Evolutionary conservation across 1,140 invertebrate genomes (phyloP).

Genomic region (Drosophila parvula): DNA sequence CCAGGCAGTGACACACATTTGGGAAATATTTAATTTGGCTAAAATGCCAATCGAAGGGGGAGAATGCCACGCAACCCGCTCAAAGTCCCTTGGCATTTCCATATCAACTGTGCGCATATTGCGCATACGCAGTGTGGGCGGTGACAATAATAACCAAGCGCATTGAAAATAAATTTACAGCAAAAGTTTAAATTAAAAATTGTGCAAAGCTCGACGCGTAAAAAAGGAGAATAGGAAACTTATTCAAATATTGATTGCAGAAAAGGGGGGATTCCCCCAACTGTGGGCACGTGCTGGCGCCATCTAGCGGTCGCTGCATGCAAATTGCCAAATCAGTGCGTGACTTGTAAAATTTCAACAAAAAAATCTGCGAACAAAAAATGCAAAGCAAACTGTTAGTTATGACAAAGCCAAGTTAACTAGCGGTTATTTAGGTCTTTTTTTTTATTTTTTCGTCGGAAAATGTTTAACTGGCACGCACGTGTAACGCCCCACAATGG

Average conservation of each 20-base stretch:
- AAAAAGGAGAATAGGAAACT: constrained; percentile 1
- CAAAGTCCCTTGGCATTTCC: not conserved
- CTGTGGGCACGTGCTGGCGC: constrained; percentile 58
- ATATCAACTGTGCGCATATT: constrained; percentile 32
- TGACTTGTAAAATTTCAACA: constrained; percentile 64
- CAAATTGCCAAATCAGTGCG: constrained; percentile 79
- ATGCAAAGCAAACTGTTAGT: constrained; percentile 57
- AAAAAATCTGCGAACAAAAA: constrained; percentile 26
- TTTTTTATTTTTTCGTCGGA: constrained; percentile 7
- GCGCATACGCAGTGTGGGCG: constrained; percentile 46
- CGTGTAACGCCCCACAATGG: constrained; percentile 61
- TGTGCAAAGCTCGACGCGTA: constrained; percentile 10
- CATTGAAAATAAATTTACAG: constrained; percentile 36
- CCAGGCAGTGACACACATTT: constrained; percentile 39
- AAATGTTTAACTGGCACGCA: constrained; percentile 56
- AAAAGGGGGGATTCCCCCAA: constrained; percentile 22
- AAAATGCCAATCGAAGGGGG: constrained; percentile 56
- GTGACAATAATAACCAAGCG: constrained; percentile 28
- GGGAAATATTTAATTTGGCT: constrained; percentile 56
- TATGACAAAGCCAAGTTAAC: constrained; percentile 65
- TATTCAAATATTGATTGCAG: constrained; percentile 49
- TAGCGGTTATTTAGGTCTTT: constrained; percentile 43
- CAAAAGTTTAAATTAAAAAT: constrained; percentile 52
- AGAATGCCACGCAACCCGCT: not conserved
- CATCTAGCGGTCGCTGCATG: constrained; percentile 66